Base-by-base conservation (phyloP, 2,113 vertebrate species). In the Scomber japonicus region DNA sequence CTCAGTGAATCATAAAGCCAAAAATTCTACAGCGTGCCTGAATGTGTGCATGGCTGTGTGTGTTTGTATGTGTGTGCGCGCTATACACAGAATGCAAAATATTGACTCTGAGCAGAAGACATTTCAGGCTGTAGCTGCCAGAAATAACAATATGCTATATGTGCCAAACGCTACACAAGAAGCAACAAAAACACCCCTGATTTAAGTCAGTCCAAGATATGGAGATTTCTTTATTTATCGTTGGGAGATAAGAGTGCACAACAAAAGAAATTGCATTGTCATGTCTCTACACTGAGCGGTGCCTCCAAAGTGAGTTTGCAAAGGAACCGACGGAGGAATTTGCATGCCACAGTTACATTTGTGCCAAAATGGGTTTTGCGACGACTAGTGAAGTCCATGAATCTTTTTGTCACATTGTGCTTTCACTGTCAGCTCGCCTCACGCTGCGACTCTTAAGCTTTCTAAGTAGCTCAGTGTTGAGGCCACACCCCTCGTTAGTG, bases 401-500 rank as follows among this genome's bases (percentile, higher is more conserved):
- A 90, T 91, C 83, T 88, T 84, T 80, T 59, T 90, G 91, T 88
- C 87, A 90, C 81, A 54, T 81, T 45, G 84, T 81, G 83, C 83
- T 68, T 71, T 88, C 66, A 60, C 55, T 71, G 87, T 83, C 82
- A 72, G 61, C 80, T 88, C 60, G 82, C 74, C 83, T 88, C 88
- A 82, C 4, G 78, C 88, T 84, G 89, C 66, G 86, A 88, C 88
- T 90, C 88, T 84, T 69, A 65, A 84, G 89, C 88, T 71, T 78
- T 69, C 80, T 91, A 89, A 87, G 87, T 87, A 82, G 87, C 89
- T 91, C 78, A 57, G 83, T 82, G 85, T 83, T 54, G 75, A 93
- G 92, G 93, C 93, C 94, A 94, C 93, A 85, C 94, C 93, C 93
- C 92, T 93, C 89, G 88, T 92, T 93, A 92, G 91, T 83, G 87